Evolutionary conservation across 1,140 invertebrate species (phyloP), one percentile per base, ranked within the genome.

Genomic region (Drosophila biarmipes): DNA sequence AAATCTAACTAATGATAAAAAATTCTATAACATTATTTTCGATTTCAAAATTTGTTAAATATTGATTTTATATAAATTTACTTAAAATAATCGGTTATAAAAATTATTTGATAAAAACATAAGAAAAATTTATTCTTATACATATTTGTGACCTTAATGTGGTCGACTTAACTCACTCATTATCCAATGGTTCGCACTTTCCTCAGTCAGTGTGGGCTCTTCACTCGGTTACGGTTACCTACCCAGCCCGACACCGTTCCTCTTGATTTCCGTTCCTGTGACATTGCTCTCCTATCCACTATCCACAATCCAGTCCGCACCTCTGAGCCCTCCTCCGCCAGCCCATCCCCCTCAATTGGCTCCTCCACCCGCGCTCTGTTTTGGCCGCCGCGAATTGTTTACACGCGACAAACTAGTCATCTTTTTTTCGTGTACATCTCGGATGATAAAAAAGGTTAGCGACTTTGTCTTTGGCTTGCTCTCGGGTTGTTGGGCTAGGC

Each of bases 391-490:
- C 82, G 66, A 86, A 87, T 87, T 86, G 82, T 87, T 86, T 86
- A 89, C 82, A 86, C 84, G 82, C 82, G 82, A 87, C 82, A 86
- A 86, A 86, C 84, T 86, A 87, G 82, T 86, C 82, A 87, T 86
- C 53, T 78, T 78, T 53, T 80, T 64, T 59, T 75, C 72, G 64
- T 87, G 77, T 80, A 59, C 57, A 67, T 45, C 40, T 35, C 49
- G 38, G 59, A 59, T 57, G 73, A 87, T 78, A 86, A 86, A 84
- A 86, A 86, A 86, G 82, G 82, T 89, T 82, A 72, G 84, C 74
- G 81, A 86, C 81, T 74, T 73, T 77, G 67, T 59, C 66, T 73
- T 72, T 69, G 79, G 73, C 46, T 46, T 76, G 61, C 48, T 63
- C 59, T 64, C 61, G 46, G 49, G n/a, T 69, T 84, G 80, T 85